Conservation (phyloP, 2,888 invertebrate species). For the Calameuta idolon region DNA sequence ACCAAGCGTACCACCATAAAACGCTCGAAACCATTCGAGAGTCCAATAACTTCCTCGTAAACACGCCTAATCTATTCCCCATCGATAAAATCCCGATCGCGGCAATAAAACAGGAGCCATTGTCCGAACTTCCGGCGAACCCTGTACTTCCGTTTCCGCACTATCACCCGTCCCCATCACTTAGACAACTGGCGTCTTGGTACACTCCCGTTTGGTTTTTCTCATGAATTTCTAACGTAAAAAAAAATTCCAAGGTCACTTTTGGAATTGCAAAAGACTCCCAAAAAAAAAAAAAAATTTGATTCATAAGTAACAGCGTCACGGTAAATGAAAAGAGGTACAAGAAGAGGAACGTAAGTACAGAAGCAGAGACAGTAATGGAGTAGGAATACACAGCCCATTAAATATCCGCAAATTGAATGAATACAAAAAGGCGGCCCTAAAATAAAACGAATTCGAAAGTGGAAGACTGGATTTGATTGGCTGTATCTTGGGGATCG, state of each 20-base stretch:
- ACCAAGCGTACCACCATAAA: conserved; percentile 14
- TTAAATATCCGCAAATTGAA: neutral
- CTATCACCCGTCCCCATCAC: neutral
- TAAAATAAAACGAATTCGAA: conserved; percentile 19
- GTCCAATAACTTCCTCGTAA: conserved; percentile 24
- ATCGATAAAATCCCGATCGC: conserved; percentile 22
- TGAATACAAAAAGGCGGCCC: conserved; percentile 10
- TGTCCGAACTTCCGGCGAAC: conserved; percentile 21
- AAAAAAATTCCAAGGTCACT: too few relatives aligned
- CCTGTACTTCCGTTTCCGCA: conserved; percentile 7
- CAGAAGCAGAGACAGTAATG: neutral
- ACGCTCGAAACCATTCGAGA: conserved; percentile 13
- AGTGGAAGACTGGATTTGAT: conserved; percentile 19
- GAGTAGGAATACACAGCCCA: neutral
- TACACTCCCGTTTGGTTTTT: neutral
- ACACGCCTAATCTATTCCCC: conserved; percentile 26
- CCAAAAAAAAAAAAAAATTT: too few relatives aligned
- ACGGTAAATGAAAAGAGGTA: neutral
- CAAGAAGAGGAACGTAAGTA: neutral
- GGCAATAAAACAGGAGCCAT: conserved; percentile 19
- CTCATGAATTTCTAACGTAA: too few relatives aligned
- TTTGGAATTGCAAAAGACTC: too few relatives aligned
- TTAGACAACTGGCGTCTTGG: neutral
- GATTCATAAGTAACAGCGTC: neutral
- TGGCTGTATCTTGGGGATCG: conserved; percentile 15